Conservation (phyloP, 2,113 vertebrate species). For the Himantopus leucocephalus region DNA sequence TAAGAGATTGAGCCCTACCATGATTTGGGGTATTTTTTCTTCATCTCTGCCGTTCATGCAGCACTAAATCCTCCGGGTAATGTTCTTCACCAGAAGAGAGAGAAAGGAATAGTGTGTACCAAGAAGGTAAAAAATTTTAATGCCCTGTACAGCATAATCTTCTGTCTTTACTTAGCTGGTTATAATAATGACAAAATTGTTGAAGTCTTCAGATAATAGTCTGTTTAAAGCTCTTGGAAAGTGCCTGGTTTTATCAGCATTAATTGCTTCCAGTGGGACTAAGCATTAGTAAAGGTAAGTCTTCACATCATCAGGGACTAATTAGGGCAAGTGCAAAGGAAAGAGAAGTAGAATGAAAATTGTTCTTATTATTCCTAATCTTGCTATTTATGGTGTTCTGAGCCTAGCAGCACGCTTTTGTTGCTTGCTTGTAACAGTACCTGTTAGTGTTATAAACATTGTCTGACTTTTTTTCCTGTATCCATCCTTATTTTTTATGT, state of each 20-base stretch:
- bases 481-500: not conserved
- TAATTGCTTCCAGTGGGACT: not conserved
- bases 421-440: not conserved
- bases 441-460: not conserved
- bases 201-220: not conserved
- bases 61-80: not conserved
- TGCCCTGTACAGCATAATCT: not conserved
- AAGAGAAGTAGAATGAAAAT: not conserved
- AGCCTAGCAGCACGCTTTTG: not conserved
- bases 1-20: not conserved
- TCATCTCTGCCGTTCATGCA: not conserved
- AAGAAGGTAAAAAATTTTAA: not conserved
- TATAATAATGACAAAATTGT: not conserved
- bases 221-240: not conserved
- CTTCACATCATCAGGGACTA: not conserved
- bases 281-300: not conserved
- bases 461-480: not conserved
- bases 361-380: not conserved
- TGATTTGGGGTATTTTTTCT: not conserved
- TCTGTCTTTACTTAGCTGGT: not conserved
- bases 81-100: not conserved
- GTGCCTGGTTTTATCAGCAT: not conserved
- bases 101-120: not conserved
- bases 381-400: not conserved
- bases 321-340: not conserved